Conservation (phyloP, 2,797 vertebrate genomes). For the Aplochiton taeniatus region DNA sequence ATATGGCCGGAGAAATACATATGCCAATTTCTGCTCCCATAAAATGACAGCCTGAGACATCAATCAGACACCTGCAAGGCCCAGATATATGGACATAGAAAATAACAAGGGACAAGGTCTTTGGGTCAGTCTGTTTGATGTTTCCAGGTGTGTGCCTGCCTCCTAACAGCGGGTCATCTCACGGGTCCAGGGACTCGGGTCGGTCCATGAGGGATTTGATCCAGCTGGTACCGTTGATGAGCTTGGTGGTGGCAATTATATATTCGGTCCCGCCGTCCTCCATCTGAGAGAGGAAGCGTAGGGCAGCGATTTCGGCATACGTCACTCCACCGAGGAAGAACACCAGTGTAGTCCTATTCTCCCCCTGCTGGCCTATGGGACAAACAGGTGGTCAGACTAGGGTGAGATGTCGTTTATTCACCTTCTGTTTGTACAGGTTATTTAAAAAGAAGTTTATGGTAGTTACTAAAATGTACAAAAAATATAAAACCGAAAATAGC, state of each 20-base stretch:
- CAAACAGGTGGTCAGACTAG: slow-evolving; percentile 5
- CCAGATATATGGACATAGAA: slow-evolving; percentile 31
- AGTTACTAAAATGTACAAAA: no score
- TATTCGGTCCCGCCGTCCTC: slow-evolving; percentile 97
- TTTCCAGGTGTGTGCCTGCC: slow-evolving; percentile 36
- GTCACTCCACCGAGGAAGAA: slow-evolving; percentile 97
- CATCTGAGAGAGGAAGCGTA: slow-evolving; percentile 95
- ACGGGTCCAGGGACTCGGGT: slow-evolving; percentile 73
- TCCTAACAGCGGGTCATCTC: slow-evolving; percentile 36
- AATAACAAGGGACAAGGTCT: slow-evolving; percentile 23
- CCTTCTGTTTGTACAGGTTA: no score
- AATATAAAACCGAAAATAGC: slow-evolving; percentile 19
- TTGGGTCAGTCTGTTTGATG: slow-evolving; percentile 48
- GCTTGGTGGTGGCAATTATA: slow-evolving; percentile 94
- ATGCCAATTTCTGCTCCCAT: slow-evolving; percentile 12
- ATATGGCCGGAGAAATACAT: slow-evolving; percentile 18
- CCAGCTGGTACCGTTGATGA: slow-evolving; percentile 93
- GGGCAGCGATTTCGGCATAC: slow-evolving; percentile 92
- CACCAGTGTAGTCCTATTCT: slow-evolving; percentile 92
- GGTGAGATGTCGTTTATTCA: background rate
- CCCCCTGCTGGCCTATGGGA: slow-evolving; percentile 89
- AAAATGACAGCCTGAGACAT: slow-evolving; percentile 33
- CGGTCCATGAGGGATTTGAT: slow-evolving; percentile 94
- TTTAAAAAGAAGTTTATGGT: no score
- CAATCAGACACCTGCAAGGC: slow-evolving; percentile 59